These are phyloP conservation scores for Solea solea DNA, from an alignment of 2,113 vertebrate species.

Conservation along the genomic window DNA sequence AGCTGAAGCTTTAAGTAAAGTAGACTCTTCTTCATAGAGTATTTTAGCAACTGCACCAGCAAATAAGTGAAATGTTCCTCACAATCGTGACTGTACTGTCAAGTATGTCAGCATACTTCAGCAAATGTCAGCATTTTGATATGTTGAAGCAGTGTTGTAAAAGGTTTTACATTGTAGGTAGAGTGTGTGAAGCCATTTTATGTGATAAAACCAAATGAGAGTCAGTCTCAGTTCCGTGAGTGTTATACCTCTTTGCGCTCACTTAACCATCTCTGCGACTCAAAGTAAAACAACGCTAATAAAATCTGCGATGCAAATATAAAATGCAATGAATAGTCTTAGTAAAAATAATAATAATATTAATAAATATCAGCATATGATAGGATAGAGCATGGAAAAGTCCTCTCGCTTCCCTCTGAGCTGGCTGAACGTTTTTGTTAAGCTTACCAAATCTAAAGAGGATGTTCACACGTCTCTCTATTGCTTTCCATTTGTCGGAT, in stretches of 20 bases:
- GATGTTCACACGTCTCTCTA: constrained; percentile 37
- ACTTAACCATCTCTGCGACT: constrained; percentile 36
- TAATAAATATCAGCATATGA: constrained; percentile 60
- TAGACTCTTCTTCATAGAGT: constrained; percentile 16
- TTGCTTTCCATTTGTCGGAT: constrained; percentile 42
- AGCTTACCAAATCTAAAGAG: not conserved
- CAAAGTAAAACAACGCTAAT: constrained; percentile 25
- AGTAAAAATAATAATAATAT: constrained; percentile 33
- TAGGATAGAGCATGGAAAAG: constrained; percentile 29
- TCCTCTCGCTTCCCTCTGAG: constrained; percentile 20
- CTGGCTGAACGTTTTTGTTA: constrained; percentile 25
- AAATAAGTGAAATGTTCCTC: constrained; percentile 37
- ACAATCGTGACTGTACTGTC: constrained; percentile 24
- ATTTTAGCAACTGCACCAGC: constrained; percentile 21
- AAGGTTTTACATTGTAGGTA: not conserved
- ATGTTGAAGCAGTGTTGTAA: constrained; percentile 50
- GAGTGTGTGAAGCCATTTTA: constrained; percentile 24
- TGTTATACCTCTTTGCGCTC: constrained; percentile 17
- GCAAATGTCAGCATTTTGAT: constrained; percentile 47
- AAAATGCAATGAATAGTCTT: constrained; percentile 34
- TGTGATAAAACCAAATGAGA: constrained; percentile 8
- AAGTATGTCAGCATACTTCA: not conserved
- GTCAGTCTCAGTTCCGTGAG: constrained; percentile 11
- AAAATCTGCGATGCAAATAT: constrained; percentile 44
- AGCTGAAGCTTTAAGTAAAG: constrained; percentile 21